Base-by-base conservation (phyloP, 2,888 invertebrate genomes). In the Oscheius sp. region DNA sequence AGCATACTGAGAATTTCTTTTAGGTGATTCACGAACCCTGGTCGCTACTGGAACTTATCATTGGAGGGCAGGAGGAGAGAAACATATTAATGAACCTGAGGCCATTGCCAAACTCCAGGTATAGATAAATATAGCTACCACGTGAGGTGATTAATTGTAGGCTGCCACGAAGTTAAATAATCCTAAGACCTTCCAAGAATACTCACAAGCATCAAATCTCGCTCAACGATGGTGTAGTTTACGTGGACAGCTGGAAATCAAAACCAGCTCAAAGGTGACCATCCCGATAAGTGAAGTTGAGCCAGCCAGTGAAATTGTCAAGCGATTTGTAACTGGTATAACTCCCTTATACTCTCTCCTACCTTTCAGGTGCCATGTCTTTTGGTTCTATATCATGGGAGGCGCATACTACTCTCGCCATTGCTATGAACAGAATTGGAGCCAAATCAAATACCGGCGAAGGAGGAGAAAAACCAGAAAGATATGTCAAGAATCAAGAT, bases 381-480 rank as follows among this genome's bases (percentile, higher is more conserved):
- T 95, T 95, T 88, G 95, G 95, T 0, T 95, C 95, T 70, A 97
- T 98, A 82, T 96, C 95, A 0, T 88, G 94, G 83, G 98, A 98
- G 87, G 93, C 98, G 0, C 98, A 98, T 89, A 91, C 93, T 28
- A 92, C 96, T 0, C 89, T 98, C 32, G 97, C 98, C 0, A 89
- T 94, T 63, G 96, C 97, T 0, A 98, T 98, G 98, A 98, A 98
- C 88, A 91, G 92, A 77, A 91, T 96, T 80, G 94, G 94, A 2
- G 97, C 93, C 75, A 98, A 97, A 89, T 97, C 96, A 72, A 98
- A 98, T 88, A 98, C 98, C 0, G 98, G 98, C 26, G 98, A 98
- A 89, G 98, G 98, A 68, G 98, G 91, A 49, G 91, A 91, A 86
- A 89, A 90, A 80, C 86, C 90, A 2, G 90, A 90, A 51, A 86